phyloP scores from a whole-genome alignment of 2,113 vertebrate genomes.

The Mastomys coucha region DNA sequence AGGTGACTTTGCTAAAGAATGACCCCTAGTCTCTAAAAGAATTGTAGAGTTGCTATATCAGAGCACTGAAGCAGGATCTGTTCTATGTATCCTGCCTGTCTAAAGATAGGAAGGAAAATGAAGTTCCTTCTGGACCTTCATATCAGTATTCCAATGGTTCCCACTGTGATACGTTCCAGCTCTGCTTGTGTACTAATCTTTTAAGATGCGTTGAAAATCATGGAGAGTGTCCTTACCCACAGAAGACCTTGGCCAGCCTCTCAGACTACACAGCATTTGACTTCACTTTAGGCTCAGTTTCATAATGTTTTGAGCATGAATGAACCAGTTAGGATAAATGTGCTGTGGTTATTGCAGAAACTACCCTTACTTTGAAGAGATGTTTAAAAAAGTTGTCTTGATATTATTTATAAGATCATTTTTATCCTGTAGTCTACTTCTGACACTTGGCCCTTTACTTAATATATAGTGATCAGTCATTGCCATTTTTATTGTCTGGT shows the following conservation, averaged over 20 bases:
- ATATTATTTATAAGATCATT: not conserved
- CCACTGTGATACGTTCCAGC: not conserved
- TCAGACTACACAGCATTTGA: not conserved
- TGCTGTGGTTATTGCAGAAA: not conserved
- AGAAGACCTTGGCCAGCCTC: not conserved
- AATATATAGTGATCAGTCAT: not conserved
- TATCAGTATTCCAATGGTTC: not conserved
- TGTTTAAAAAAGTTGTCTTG: not conserved
- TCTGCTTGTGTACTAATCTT: not conserved
- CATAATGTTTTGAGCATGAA: not conserved
- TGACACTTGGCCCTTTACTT: not conserved
- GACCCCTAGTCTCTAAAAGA: not conserved
- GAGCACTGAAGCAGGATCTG: not conserved
- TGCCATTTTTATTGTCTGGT: conserved; percentile 30
- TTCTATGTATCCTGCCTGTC: not conserved
- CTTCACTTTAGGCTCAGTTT: not conserved
- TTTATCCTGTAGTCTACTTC: not conserved
- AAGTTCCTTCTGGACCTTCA: not conserved
- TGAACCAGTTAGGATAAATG: not conserved
- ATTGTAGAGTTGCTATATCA: not conserved
- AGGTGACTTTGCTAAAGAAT: not conserved
- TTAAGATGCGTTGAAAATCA: not conserved
- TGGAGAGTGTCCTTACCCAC: not conserved
- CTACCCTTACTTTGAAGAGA: not conserved
- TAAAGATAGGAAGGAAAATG: conserved; percentile 12